Conservation (phyloP, 1,140 invertebrate species). For the Papilio helenus region DNA sequence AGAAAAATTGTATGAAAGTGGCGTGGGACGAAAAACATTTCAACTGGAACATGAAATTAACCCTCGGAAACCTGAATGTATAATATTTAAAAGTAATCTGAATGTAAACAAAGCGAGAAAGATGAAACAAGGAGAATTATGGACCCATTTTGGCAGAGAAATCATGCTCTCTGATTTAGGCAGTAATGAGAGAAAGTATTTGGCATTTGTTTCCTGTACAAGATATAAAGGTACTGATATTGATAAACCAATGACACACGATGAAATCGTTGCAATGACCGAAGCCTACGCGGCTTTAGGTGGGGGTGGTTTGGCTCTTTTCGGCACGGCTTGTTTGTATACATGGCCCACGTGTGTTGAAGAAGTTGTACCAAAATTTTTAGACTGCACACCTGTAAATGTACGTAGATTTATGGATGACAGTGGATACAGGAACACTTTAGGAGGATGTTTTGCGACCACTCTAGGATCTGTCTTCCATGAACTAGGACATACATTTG, state of each 20-base stretch:
- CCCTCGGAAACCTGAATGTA: slow-evolving; percentile 84
- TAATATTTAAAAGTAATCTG: slow-evolving; percentile 88
- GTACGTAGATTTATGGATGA: slow-evolving; percentile 91
- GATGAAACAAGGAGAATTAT: slow-evolving; percentile 91
- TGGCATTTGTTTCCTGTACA: slow-evolving; percentile 95
- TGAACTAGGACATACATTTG: slow-evolving; percentile 97
- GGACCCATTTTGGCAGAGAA: slow-evolving; percentile 92
- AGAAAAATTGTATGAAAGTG: slow-evolving; percentile 93
- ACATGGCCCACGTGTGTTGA: slow-evolving; percentile 92
- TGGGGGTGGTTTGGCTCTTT: slow-evolving; percentile 94
- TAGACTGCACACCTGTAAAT: slow-evolving; percentile 85
- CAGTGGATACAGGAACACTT: slow-evolving; percentile 92
- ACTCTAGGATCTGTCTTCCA: slow-evolving; percentile 96
- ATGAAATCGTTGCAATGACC: slow-evolving; percentile 89
- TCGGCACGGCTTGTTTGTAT: slow-evolving; percentile 95
- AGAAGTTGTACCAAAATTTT: slow-evolving; percentile 86
- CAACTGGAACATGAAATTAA: slow-evolving; percentile 87
- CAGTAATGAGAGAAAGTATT: slow-evolving; percentile 90
- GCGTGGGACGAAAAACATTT: slow-evolving; percentile 92
- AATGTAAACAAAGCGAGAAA: slow-evolving; percentile 87
- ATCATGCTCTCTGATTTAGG: slow-evolving; percentile 87
- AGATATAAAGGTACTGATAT: slow-evolving; percentile 87
- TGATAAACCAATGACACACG: slow-evolving; percentile 86
- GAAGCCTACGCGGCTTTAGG: slow-evolving; percentile 94
- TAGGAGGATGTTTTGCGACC: slow-evolving; percentile 95